Evolutionary conservation across 37 sponge, comb jelly and placozoan species (phyloP), one percentile per base, ranked within the genome.

Genomic region (Axinella damicornis): DNA sequence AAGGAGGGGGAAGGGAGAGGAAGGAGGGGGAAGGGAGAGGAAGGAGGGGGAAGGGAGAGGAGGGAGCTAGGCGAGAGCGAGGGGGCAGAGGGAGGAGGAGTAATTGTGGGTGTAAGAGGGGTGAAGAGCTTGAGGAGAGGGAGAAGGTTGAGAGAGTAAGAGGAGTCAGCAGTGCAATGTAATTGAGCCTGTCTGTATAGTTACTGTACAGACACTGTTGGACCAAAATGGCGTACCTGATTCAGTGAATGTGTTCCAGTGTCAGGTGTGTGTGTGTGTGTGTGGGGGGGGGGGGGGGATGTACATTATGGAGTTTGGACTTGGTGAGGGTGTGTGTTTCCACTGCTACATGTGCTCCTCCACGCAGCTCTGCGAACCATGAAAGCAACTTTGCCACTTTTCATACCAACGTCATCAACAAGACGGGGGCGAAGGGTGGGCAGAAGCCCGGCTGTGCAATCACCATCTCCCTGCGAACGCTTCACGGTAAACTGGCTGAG

Each of bases 311-410:
- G 18, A 46, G 46, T 46, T 46, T 46, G 46, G 46, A 12, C 46
- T 46, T n/a, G n/a, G n/a, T 71, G 72, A 35, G 41, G 30, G 37
- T 36, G 39, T 40, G 41, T 34, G 72, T 14, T 16, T 36, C 9
- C 9, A 9, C 18, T 14, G 14, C 14, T 46, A 27, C 12, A 27
- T 61, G 40, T 18, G 6, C 53, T 33, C 21, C 6, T 83, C 30
- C 25, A 30, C 68, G 0, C 73, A 89, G 89, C 72, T 71, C 78
- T 57, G 34, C 69, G 14, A 86, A 86, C 67, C 82, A 86, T 40
- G 83, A 83, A 34, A 46, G 9, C 4, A 83, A 91, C 74, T 91
- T 91, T 60, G 27, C 76, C 19, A 77, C 87, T 54, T 81, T 86
- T 57, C 92, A 91, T 34, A 46, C 32, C 20, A 75, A 52, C 33